Percentiles rank a stretch among this genome's conserved stretches.
phyloP scores from a whole-genome alignment of 2,888 invertebrate species.

The Lapara coniferarum region DNA sequence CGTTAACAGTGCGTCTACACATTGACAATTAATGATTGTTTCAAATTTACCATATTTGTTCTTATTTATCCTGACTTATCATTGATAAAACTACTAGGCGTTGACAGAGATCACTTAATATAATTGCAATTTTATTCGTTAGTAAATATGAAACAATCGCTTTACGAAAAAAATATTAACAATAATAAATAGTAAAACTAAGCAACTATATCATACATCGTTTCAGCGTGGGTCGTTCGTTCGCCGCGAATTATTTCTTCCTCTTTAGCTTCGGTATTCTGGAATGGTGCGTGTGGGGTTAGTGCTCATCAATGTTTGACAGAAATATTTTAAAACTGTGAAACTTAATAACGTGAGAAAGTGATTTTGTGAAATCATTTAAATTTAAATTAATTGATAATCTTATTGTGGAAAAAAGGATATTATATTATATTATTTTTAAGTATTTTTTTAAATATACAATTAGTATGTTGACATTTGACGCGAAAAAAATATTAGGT shows the following conservation, averaged over 20 bases:
- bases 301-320: conserved; percentile 51
- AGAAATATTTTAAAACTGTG: conserved; percentile 36
- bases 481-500: not conserved
- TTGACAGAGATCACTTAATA: conserved; percentile 48
- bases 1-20: conserved; percentile 46
- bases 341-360: conserved; percentile 30
- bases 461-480: not conserved
- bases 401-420: not conserved
- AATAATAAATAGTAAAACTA: conserved; percentile 73
- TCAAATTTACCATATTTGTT: conserved; percentile 27
- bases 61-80: conserved; percentile 17
- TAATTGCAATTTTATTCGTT: conserved; percentile 19
- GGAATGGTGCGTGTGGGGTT: conserved; percentile 76
- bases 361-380: conserved; percentile 1
- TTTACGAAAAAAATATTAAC: conserved; percentile 38
- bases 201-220: conserved; percentile 77
- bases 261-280: conserved; percentile 81
- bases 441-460: not conserved
- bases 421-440: not conserved
- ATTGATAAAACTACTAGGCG: conserved; percentile 27
- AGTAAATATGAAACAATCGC: conserved; percentile 34
- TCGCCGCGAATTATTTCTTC: conserved; percentile 69
- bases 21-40: conserved; percentile 42
- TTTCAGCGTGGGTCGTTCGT: conserved; percentile 66
- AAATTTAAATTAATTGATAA: not conserved